Evolutionary conservation across 92 coral and sea anemone species (phyloP), one percentile per base, ranked within the genome.

Genomic region (Zoanthus sansibaricus): DNA sequence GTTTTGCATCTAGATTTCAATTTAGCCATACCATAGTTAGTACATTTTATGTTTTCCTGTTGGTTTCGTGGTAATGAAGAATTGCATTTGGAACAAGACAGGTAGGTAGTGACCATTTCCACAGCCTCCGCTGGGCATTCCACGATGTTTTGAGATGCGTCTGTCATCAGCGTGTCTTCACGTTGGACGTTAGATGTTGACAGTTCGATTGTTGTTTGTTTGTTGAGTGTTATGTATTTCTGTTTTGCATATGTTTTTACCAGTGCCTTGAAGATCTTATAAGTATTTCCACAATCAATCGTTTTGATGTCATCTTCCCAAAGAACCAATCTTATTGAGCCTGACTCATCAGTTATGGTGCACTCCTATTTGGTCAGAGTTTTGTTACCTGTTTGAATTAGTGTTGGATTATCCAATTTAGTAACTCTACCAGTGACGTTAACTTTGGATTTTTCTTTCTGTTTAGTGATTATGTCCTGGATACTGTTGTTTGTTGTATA

Each of bases 111-210:
- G 79, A 75, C 79, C 79, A 51, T 75, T 75, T 75, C 79, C 46
- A 75, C 79, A 75, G 44, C 79, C 79, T 75, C 79, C 66, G 47
- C 79, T 75, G 79, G 79, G 79, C 66, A 75, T 75, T 75, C 66
- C 66, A 75, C 79, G 79, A 75, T 75, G 79, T 49, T 75, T 49
- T 75, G 62, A 75, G 45, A 75, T 75, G 79, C 15, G 70, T 77
- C 83, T 77, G 71, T 56, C 21, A 55, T 77, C n/a, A 77, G 18
- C 56, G 83, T 56, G 83, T 77, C 83, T 77, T 58, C 71, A 77
- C 83, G 83, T 77, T 77, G 83, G 83, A 77, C 83, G 83, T 77
- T 77, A 55, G 83, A 77, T 77, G 83, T 77, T 77, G 83, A 56
- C 83, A 77, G 71, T 56, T 77, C 71, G 54, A 77, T 77, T 77